Percentiles rank a stretch among this genome's conserved stretches.
These are phyloP conservation scores for Calcarius lapponicus DNA, from an alignment of 2,797 vertebrate genomes.

Conservation along the genomic window DNA sequence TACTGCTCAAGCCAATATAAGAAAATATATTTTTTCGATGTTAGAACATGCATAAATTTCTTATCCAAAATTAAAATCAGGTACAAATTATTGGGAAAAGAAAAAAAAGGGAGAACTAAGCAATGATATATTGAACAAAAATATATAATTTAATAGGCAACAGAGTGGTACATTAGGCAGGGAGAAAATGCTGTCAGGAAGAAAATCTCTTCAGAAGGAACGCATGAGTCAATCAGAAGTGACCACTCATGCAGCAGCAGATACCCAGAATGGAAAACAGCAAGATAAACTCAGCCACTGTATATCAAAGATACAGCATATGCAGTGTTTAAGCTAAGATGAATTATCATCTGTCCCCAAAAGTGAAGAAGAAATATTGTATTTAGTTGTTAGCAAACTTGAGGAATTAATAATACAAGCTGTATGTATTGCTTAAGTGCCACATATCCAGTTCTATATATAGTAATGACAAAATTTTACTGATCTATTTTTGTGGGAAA, in stretches of 20 bases:
- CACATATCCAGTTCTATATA: background rate
- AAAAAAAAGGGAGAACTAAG: background rate
- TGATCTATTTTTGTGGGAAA: background rate
- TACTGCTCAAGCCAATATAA: background rate
- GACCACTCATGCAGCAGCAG: background rate
- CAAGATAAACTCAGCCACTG: background rate
- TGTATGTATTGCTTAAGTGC: background rate
- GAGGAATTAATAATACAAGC: background rate
- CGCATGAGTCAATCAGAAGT: background rate
- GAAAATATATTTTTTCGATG: background rate
- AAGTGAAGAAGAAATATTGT: background rate
- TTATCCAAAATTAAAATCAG: background rate
- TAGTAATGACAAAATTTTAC: background rate
- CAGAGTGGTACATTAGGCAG: background rate
- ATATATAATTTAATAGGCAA: background rate
- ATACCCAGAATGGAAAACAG: background rate
- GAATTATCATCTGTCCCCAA: background rate
- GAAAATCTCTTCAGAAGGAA: background rate
- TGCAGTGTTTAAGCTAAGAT: background rate
- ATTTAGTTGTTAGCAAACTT: background rate
- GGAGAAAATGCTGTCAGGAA: background rate
- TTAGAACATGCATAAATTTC: background rate
- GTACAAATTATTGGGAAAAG: background rate
- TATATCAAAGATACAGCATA: background rate
- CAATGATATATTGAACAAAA: background rate